Conservation (phyloP, 2,888 invertebrate genomes). For the Lamproptera curius region DNA sequence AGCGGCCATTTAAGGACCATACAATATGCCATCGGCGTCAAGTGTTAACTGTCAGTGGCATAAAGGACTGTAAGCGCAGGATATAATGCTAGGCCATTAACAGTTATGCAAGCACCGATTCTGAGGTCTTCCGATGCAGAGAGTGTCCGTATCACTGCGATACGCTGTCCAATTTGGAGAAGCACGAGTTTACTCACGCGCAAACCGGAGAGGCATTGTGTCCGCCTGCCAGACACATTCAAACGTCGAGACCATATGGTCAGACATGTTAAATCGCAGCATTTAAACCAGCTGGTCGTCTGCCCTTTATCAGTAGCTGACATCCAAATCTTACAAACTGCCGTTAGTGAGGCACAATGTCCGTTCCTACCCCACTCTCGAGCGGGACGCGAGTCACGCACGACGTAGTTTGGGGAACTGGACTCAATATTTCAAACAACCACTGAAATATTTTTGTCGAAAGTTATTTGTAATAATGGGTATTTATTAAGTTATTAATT, state of each 20-base stretch:
- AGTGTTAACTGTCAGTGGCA: no score
- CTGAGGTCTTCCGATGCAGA: slow-evolving; percentile 37
- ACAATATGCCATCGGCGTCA: no score
- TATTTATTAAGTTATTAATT: no score
- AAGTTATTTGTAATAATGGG: no score
- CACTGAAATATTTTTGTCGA: no score
- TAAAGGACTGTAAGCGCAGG: slow-evolving; percentile 41
- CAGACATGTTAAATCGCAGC: slow-evolving; percentile 47
- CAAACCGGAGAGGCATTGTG: slow-evolving; percentile 38
- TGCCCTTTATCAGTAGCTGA: slow-evolving; percentile 46
- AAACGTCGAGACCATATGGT: slow-evolving; percentile 54
- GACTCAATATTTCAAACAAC: no score
- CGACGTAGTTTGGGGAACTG: no score
- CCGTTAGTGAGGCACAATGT: no score
- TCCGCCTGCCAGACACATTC: slow-evolving; percentile 40
- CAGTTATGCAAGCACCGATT: slow-evolving; percentile 32
- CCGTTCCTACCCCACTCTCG: no score
- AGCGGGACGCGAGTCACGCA: no score
- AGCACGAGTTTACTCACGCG: slow-evolving; percentile 39
- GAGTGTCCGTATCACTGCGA: slow-evolving; percentile 38
- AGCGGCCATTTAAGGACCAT: no score
- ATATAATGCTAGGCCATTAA: slow-evolving; percentile 40
- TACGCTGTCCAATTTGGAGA: slow-evolving; percentile 31
- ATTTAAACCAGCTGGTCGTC: slow-evolving; percentile 37
- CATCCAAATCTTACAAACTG: no score